These are phyloP conservation scores for Oenanthe melanoleuca DNA, from an alignment of 2,113 vertebrate genomes.

Conservation along the genomic window DNA sequence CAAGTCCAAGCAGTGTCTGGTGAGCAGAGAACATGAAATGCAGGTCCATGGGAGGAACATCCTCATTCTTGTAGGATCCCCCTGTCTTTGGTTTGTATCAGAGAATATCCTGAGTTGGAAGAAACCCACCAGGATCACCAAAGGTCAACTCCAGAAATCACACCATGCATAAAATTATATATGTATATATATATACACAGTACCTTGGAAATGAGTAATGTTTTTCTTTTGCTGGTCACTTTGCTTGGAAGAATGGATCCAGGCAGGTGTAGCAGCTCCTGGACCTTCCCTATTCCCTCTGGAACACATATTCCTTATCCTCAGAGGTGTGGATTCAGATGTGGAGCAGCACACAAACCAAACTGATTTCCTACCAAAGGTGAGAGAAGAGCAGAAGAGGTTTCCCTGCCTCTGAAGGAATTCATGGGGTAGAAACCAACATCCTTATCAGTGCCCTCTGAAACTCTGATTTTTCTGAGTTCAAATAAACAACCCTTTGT, in stretches of 20 bases:
- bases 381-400: background rate
- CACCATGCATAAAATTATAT: background rate
- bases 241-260: background rate
- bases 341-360: background rate
- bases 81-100: background rate
- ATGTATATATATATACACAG: background rate
- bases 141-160: background rate
- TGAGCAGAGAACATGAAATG: background rate
- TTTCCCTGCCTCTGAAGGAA: background rate
- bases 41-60: background rate
- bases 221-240: background rate
- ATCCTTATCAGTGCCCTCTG: background rate
- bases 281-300: background rate
- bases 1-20: background rate
- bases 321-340: background rate
- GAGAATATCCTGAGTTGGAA: background rate
- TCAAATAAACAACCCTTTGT: background rate
- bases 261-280: background rate
- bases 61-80: background rate
- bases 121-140: background rate
- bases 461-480: background rate
- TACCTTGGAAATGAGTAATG: background rate
- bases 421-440: background rate
- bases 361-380: background rate
- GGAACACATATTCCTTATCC: background rate